A percentile compares a stretch with the other conserved stretches of the same genome.
phyloP scores from a whole-genome alignment of 2,888 invertebrate genomes.

The Caenorhabditis sp. region DNA sequence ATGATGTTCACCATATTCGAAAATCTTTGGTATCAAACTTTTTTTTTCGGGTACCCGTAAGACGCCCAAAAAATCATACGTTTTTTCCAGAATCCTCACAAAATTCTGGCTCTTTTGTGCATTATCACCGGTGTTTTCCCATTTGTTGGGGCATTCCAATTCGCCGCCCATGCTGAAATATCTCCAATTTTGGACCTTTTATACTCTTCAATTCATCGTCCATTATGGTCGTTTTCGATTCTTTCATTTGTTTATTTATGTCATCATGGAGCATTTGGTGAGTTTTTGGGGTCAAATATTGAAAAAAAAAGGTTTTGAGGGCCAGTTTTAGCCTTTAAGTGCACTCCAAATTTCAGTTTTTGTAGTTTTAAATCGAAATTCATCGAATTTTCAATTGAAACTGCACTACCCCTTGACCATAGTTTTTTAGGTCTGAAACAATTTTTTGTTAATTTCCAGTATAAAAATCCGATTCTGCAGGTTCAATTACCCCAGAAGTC shows the following conservation, averaged over 20 bases:
- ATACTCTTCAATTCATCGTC: conserved; percentile 62
- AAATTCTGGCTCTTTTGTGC: conserved; percentile 24
- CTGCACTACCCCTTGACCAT: no score
- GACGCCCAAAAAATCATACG: conserved; percentile 1
- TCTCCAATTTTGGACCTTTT: conserved; percentile 39
- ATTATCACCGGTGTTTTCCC: conserved; percentile 28
- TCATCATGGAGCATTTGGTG: conserved; percentile 48
- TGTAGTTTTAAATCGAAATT: no score
- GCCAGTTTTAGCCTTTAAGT: not conserved
- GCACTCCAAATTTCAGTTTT: not conserved
- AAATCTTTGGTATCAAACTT: no score
- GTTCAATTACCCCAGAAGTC: no score
- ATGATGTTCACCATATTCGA: no score
- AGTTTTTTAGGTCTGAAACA: no score
- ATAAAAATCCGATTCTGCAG: no score
- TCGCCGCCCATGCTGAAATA: conserved; percentile 20
- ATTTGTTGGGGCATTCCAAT: conserved; percentile 39
- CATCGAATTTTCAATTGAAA: no score
- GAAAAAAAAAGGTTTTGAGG: no score
- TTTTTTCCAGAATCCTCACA: conserved; percentile 25
- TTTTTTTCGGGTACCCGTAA: no score
- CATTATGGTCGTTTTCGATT: conserved; percentile 59
- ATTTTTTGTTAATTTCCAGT: no score
- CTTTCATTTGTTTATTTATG: conserved; percentile 55
- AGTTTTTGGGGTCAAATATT: conserved; percentile 2